Evolutionary conservation across 2,888 invertebrate genomes (phyloP), one percentile per base, ranked within the genome.

Genomic region (Meandrusa payeni): DNA sequence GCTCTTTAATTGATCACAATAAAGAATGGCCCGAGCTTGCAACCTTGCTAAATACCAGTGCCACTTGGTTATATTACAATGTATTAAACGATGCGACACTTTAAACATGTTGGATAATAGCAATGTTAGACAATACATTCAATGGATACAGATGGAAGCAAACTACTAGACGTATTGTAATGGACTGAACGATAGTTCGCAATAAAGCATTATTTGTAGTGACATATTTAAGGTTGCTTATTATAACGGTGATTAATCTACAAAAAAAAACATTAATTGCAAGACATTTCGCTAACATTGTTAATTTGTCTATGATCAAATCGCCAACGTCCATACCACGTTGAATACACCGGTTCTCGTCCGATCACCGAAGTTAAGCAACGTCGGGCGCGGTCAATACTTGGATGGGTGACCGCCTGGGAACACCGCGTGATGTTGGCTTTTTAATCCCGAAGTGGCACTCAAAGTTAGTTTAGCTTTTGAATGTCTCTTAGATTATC

Each of bases 1-100:
- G 71, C 77, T 59, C 54, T 65, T 66, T 76, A 83, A 83, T 85
- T 85, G 81, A 61, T 55, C 49, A 58, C 73, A 82, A 82, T 76
- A 65, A 62, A 59, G 40, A 55, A 55, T 44, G 45, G 60, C 48
- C 28, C 61, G 52, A 43, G 47, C 52, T 9, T 5, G 7, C 22
- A 13, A 32, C 9, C 10, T 38, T 2, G 5, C 17, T 19, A 31
- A 15, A 38, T 5, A 19, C 2, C 6, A 24, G 6, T n/a, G 6
- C 5, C 19, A 5, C 20, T 2, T 2, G n/a, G n/a, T n/a, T n/a
- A n/a, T n/a, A n/a, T n/a, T n/a, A n/a, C n/a, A n/a, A n/a, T n/a
- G n/a, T n/a, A n/a, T n/a, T n/a, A n/a, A n/a, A n/a, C n/a, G n/a
- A n/a, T 15, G 4, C 15, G 4, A 15, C 15, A 15, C 15, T 15